phyloP scores from a whole-genome alignment of 2,888 invertebrate genomes.

The Dascillus cervinus region DNA sequence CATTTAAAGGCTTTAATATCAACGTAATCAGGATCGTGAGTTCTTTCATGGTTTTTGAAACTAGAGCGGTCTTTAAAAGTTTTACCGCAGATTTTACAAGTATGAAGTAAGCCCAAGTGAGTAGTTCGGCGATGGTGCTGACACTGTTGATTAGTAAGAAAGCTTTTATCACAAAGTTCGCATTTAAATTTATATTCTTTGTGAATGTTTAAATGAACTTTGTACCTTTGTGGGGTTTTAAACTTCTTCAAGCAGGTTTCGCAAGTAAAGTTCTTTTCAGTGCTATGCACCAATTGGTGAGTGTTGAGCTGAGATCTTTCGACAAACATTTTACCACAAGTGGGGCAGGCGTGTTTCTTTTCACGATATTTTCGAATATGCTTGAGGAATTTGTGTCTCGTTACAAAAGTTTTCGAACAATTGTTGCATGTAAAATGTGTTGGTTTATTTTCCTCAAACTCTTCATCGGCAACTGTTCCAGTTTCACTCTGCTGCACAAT shows the following conservation, averaged over 20 bases:
- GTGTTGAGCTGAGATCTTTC: conserved; percentile 1
- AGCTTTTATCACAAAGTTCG: conserved; percentile 11
- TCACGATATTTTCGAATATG: conserved; percentile 6
- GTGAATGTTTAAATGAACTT: conserved; percentile 21
- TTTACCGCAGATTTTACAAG: conserved; percentile 45
- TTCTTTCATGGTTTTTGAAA: conserved; percentile 13
- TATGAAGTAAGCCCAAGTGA: conserved; percentile 43
- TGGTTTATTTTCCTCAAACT: too few species aligned
- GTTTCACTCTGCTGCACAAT: too few species aligned
- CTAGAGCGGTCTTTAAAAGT: conserved; percentile 39
- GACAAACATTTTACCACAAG: conserved; percentile 4
- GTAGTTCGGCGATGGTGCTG: conserved; percentile 41
- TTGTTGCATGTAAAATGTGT: too few species aligned
- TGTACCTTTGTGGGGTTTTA: conserved; percentile 25
- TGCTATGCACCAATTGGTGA: conserved; percentile 5
- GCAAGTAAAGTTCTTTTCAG: conserved; percentile 7
- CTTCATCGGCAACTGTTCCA: too few species aligned
- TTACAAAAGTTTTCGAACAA: conserved; percentile 48
- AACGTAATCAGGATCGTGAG: conserved; percentile 16
- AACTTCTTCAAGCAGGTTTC: conserved; percentile 19
- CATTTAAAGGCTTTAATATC: too few species aligned
- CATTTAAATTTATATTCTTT: conserved; percentile 8
- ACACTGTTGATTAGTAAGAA: conserved; percentile 4
- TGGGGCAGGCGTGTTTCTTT: conserved; percentile 6
- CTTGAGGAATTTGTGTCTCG: conserved; percentile 1